A percentile compares a stretch with the other conserved stretches of the same genome.
These are phyloP conservation scores for Oryctolagus cuniculus DNA, from an alignment of 2,113 vertebrate species.

Conservation along the genomic window DNA sequence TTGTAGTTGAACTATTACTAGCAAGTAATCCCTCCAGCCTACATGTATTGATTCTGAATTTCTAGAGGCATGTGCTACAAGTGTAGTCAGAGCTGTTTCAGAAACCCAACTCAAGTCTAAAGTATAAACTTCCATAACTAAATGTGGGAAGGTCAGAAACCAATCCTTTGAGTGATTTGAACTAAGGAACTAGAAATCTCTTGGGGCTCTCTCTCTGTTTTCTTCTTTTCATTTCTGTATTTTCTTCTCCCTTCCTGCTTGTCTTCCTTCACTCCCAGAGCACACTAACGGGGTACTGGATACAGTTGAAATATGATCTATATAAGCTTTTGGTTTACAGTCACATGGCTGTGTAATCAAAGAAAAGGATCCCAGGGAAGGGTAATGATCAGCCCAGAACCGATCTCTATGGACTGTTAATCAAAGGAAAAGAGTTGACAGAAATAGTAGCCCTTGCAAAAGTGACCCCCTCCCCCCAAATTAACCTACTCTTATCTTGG, in stretches of 20 bases:
- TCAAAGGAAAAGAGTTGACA: not conserved
- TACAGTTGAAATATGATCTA: not conserved
- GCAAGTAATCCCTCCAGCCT: not conserved
- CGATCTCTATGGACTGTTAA: not conserved
- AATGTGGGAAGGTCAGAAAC: not conserved
- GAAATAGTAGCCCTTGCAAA: not conserved
- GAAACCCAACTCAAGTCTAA: not conserved
- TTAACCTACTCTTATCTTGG: not conserved
- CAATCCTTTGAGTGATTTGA: not conserved
- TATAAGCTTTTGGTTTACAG: not conserved
- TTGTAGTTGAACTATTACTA: constrained; percentile 9
- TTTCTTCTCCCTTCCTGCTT: not conserved
- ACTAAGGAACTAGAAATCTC: not conserved
- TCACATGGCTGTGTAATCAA: not conserved
- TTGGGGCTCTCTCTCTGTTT: not conserved
- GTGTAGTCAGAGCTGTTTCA: not conserved
- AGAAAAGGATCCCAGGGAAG: not conserved
- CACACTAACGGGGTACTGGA: not conserved
- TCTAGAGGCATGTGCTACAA: not conserved
- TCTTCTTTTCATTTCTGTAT: not conserved
- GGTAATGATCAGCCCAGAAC: not conserved
- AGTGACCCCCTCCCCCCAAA: not conserved
- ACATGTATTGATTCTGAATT: not conserved
- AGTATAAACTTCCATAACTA: not conserved
- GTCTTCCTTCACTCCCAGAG: not conserved